These are phyloP conservation scores for Heliconius charithonia DNA, from an alignment of 2,888 invertebrate genomes.

Conservation along the genomic window DNA sequence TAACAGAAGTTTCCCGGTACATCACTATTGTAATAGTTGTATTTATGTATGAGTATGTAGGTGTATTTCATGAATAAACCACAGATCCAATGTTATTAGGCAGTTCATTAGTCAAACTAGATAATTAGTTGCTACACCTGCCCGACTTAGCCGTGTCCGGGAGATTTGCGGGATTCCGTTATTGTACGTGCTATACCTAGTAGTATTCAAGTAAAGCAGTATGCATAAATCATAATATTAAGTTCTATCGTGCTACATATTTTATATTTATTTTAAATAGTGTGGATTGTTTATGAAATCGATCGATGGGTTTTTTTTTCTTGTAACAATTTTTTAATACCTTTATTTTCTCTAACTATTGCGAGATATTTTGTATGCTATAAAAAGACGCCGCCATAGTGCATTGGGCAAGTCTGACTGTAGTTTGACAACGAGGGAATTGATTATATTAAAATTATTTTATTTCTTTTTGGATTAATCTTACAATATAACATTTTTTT, in stretches of 20 bases:
- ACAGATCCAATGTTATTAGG: slow-evolving; percentile 46
- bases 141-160: slow-evolving; percentile 49
- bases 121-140: slow-evolving; percentile 52
- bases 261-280: not conserved
- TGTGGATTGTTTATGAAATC: too few relatives aligned
- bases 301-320: too few relatives aligned
- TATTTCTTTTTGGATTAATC: too few relatives aligned
- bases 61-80: slow-evolving; percentile 35
- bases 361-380: too few relatives aligned
- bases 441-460: too few relatives aligned
- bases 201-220: not conserved
- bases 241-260: not conserved
- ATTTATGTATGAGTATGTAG: not conserved
- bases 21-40: not conserved
- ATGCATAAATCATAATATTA: not conserved
- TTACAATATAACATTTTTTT: too few relatives aligned
- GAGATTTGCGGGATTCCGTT: slow-evolving; percentile 38
- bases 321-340: too few relatives aligned
- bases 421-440: too few relatives aligned
- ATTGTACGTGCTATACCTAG: not conserved
- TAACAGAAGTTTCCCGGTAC: not conserved
- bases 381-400: too few relatives aligned
- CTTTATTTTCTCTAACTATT: too few relatives aligned
- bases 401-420: too few relatives aligned
- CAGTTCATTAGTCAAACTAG: slow-evolving; percentile 53